These are phyloP conservation scores for Eupithecia centaureata DNA, from an alignment of 2,888 invertebrate species.

Conservation along the genomic window DNA sequence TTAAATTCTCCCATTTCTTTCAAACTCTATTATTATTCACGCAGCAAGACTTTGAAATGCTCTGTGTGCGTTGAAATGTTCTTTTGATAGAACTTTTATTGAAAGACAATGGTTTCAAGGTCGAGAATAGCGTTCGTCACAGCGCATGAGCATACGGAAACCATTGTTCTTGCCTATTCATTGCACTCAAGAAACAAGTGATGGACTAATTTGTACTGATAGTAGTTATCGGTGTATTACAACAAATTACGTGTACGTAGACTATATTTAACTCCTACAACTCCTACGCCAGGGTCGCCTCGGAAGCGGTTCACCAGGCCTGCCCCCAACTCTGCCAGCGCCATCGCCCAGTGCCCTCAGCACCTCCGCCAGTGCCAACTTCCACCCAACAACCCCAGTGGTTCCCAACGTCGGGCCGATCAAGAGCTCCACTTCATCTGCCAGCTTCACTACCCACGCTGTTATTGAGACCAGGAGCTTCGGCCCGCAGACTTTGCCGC, in stretches of 20 bases:
- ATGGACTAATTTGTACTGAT: too few relatives aligned
- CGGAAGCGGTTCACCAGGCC: conserved; percentile 83
- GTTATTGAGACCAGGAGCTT: conserved; percentile 78
- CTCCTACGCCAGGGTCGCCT: conserved; percentile 66
- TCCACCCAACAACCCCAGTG: conserved; percentile 74
- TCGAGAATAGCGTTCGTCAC: too few relatives aligned
- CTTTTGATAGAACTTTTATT: too few relatives aligned
- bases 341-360: conserved; percentile 87
- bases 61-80: too few relatives aligned
- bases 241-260: background rate
- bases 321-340: conserved; percentile 89
- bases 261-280: background rate
- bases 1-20: conserved; percentile 34
- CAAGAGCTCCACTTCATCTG: conserved; percentile 84
- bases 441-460: conserved; percentile 82
- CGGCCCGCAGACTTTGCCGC: conserved; percentile 78
- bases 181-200: too few relatives aligned
- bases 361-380: conserved; percentile 87
- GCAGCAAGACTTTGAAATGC: background rate
- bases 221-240: too few relatives aligned
- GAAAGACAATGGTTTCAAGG: too few relatives aligned
- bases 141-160: too few relatives aligned
- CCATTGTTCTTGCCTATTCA: too few relatives aligned
- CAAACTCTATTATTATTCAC: background rate
- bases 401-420: conserved; percentile 68